Conservation (phyloP, 2,888 invertebrate species). For the Nomada goodeniana region DNA sequence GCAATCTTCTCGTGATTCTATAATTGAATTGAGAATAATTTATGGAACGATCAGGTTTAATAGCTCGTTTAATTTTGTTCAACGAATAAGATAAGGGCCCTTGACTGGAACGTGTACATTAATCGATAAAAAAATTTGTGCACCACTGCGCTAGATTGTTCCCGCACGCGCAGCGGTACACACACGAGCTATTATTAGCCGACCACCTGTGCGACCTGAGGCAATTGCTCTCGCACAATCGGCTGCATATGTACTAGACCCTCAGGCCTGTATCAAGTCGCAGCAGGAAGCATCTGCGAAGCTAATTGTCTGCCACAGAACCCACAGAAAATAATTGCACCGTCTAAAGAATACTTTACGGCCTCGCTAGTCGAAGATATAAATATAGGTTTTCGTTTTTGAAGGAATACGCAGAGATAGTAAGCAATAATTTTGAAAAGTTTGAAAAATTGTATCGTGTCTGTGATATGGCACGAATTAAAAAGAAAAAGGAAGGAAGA, state of each 20-base stretch:
- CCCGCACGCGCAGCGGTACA: constrained; percentile 46
- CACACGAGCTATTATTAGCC: constrained; percentile 72
- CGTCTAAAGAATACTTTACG: neutral
- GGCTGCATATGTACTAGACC: constrained; percentile 53
- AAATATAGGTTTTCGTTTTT: neutral
- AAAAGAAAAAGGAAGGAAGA: no score
- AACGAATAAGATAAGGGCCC: neutral
- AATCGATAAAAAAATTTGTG: constrained; percentile 39
- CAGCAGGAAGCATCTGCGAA: constrained; percentile 44
- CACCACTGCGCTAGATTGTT: constrained; percentile 45
- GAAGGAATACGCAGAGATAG: no score
- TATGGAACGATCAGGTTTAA: constrained; percentile 4
- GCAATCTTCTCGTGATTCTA: neutral
- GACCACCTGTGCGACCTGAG: constrained; percentile 74
- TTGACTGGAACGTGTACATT: neutral
- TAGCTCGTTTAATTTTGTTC: neutral
- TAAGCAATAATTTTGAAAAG: no score
- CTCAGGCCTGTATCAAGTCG: constrained; percentile 56
- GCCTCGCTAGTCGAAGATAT: neutral
- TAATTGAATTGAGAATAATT: neutral
- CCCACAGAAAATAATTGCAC: neutral
- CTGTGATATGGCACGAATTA: no score
- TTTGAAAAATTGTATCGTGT: no score
- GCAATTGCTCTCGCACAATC: constrained; percentile 69
- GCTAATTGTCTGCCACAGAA: constrained; percentile 29